Base-by-base conservation (phyloP, 2,797 vertebrate species). In the Podargus strigoides region DNA sequence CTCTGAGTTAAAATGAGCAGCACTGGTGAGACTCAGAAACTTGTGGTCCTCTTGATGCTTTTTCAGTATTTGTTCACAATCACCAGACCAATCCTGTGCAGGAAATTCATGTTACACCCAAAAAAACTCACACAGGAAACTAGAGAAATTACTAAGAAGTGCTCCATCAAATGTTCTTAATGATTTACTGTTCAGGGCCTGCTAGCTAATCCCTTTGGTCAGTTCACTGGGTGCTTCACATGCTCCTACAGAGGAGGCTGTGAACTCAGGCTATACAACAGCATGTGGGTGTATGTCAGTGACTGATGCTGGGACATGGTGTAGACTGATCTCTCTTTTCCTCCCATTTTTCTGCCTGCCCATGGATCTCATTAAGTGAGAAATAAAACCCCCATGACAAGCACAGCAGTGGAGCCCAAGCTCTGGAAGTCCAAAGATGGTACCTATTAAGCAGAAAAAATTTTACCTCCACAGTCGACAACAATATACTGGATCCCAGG, bases 391-490 rank as follows among this genome's bases (percentile, higher is more conserved):
- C 3, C 15, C 5, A 39, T 14, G 49, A 72, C n/a, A 79, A 85
- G 53, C 49, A 64, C 7, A 42, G 49, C 5, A 76, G 26, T 39
- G 32, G 21, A 72, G 49, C 39, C 50, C 22, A 39, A 47, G 59
- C 20, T 79, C 41, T 49, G 36, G n/a, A n/a, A n/a, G n/a, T n/a
- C n/a, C n/a, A 79, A 72, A 90, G 50, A 49, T 12, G 23, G 28
- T 52, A 68, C 41, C 28, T 87, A 14, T n/a, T 83, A 53, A 79
- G 64, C 21, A 34, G 42, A 26, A 28, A 52, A 60, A 83, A 62
- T 7, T 69, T 85, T 95, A 97, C 96, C 94, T 96, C 96, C 96
- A 84, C 95, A 97, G 59, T 96, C 96, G 56, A 95, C 72, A 2
- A 96, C 95, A 34, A 97, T 24, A 49, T 96, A 97, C 68, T 96